Evolutionary conservation across 2,113 vertebrate species (phyloP).

Genomic region (Scopus umbretta): DNA sequence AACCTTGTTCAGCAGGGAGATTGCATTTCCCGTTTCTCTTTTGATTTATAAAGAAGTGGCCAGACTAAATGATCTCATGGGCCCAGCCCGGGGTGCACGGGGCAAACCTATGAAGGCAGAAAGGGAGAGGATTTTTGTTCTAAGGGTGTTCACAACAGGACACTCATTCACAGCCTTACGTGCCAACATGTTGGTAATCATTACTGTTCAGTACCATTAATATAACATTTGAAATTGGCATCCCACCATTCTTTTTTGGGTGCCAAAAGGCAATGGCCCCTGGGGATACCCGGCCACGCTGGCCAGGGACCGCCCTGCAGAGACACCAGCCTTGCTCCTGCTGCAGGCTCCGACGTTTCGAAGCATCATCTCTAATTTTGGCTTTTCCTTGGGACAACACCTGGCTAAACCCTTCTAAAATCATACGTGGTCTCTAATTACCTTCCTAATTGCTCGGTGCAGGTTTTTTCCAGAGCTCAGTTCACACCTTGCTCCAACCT

Average conservation of each 20-base stretch:
- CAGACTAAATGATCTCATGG: no score
- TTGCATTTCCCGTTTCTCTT: neutral
- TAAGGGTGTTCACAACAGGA: neutral
- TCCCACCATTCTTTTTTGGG: neutral
- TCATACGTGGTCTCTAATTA: neutral
- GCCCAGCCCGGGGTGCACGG: rapidly evolving
- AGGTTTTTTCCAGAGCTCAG: neutral
- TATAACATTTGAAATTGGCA: neutral
- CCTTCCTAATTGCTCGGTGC: neutral
- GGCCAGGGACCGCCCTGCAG: neutral
- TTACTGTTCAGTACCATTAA: neutral
- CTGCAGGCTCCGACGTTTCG: neutral
- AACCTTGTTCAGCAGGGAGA: neutral
- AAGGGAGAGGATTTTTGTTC: neutral
- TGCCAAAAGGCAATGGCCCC: neutral
- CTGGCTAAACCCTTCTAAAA: neutral
- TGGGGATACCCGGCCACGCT: neutral
- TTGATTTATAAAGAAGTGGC: neutral
- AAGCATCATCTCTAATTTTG: neutral
- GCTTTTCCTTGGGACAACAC: neutral
- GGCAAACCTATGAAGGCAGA: neutral
- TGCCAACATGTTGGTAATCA: neutral
- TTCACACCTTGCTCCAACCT: neutral
- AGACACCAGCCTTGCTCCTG: no score
- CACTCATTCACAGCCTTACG: no score